Evolutionary conservation across 2,113 vertebrate species (phyloP), one percentile per base, ranked within the genome.

Genomic region (Marcusenius ussheri): DNA sequence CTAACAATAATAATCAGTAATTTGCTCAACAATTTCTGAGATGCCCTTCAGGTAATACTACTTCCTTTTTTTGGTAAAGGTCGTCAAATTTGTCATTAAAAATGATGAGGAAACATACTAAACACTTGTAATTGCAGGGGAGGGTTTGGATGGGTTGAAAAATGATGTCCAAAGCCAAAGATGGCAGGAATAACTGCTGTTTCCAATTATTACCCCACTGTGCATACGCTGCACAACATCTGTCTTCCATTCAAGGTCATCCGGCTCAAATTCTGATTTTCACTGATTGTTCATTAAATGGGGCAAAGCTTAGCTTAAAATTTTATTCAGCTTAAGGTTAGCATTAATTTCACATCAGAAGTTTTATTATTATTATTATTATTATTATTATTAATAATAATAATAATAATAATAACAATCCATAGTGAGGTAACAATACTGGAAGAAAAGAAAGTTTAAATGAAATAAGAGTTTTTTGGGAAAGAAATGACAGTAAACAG

Each of bases 121-220:
- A 80, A 80, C 74, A 80, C 11, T 6, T 42, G 31, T 80, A 80
- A 80, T 80, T 80, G 13, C 31, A 17, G 31, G 70, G 70, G 70
- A 77, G 70, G 70, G 31, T 77, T 77, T 39, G 70, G 70, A 39
- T 77, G 70, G 70, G 31, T 77, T 80, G 31, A 80, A 80, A 80
- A 80, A 80, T 80, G 0, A 42, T 42, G 35, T 80, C 74, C 17
- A 42, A 80, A 42, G 74, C 74, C 74, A 80, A 80, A 80, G 74
- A 80, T 80, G 74, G 35, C 74, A 80, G 74, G 74, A 80, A 19
- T 42, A 80, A 80, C 74, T 42, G 74, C 74, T 80, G 74, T 80
- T 80, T 80, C 74, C 74, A 80, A 80, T 80, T 80, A 80, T 80
- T 42, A 80, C 74, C 74, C 74, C 74, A 80, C 74, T 42, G 74